Conservation (phyloP, 92 coral and sea anemone genomes). For the Virgularia gustaviana region DNA sequence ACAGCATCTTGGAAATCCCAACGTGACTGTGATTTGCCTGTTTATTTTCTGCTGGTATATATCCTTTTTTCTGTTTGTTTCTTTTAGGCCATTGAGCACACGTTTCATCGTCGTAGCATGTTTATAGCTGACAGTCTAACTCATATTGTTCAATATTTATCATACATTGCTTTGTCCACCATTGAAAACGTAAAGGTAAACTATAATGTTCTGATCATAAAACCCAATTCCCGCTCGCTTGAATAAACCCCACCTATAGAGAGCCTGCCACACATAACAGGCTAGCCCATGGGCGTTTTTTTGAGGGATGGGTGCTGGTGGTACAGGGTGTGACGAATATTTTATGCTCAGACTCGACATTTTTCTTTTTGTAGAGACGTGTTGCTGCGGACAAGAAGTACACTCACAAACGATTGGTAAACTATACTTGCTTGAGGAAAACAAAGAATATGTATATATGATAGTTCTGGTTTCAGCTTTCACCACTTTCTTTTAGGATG, state of each 20-base stretch:
- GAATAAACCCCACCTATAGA: no score
- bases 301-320: no score
- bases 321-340: not conserved
- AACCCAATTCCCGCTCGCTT: no score
- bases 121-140: conserved; percentile 85
- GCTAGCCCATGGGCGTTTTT: no score
- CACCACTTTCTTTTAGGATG: conserved; percentile 59
- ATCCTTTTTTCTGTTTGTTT: not conserved
- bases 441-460: not conserved
- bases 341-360: not conserved
- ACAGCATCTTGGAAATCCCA: no score
- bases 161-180: conserved; percentile 76
- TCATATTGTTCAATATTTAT: conserved; percentile 84
- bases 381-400: conserved; percentile 90
- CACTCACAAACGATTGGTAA: conserved; percentile 90
- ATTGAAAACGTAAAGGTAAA: conserved; percentile 87
- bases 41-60: not conserved
- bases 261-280: no score
- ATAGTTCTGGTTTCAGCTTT: not conserved
- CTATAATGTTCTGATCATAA: not conserved
- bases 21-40: no score
- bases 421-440: not conserved
- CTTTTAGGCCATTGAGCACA: conserved; percentile 80
- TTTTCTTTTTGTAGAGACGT: conserved; percentile 63
- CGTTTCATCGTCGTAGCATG: conserved; percentile 98